Conservation (phyloP, 2,888 invertebrate species). For the Norana najaformis region DNA sequence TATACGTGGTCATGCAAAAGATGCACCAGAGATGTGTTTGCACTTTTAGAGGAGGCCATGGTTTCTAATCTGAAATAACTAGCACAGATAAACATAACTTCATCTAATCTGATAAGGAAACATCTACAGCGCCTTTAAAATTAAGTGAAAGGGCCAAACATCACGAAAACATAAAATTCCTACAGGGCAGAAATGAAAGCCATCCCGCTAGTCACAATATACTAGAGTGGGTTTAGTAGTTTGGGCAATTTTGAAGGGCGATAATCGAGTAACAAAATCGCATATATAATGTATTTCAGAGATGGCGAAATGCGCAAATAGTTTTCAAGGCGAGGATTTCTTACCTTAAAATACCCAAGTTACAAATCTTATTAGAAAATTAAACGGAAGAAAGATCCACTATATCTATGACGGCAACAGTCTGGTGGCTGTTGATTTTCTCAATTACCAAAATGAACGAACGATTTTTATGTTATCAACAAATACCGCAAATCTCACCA, state of each 20-base stretch:
- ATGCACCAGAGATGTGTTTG: background rate
- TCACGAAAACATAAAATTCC: too few species aligned
- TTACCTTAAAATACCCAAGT: background rate
- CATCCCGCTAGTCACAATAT: too few species aligned
- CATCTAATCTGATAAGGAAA: background rate
- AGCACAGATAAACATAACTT: background rate
- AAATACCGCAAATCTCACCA: background rate
- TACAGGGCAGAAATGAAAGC: too few species aligned
- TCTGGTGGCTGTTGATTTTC: background rate
- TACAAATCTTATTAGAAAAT: background rate
- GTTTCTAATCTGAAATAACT: background rate
- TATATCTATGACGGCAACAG: background rate
- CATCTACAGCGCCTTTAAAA: too few species aligned
- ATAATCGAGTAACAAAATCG: background rate
- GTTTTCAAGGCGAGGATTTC: too few species aligned
- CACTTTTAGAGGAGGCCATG: background rate
- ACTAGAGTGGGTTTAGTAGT: too few species aligned
- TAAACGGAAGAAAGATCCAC: background rate
- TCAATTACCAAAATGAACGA: background rate
- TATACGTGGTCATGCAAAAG: background rate
- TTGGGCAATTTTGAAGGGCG: background rate
- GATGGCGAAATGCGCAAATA: background rate
- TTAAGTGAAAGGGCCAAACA: too few species aligned
- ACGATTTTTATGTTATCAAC: background rate
- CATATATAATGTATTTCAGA: background rate